Base-by-base conservation (phyloP, 2,113 vertebrate genomes). In the Gymnorhina tibicen region DNA sequence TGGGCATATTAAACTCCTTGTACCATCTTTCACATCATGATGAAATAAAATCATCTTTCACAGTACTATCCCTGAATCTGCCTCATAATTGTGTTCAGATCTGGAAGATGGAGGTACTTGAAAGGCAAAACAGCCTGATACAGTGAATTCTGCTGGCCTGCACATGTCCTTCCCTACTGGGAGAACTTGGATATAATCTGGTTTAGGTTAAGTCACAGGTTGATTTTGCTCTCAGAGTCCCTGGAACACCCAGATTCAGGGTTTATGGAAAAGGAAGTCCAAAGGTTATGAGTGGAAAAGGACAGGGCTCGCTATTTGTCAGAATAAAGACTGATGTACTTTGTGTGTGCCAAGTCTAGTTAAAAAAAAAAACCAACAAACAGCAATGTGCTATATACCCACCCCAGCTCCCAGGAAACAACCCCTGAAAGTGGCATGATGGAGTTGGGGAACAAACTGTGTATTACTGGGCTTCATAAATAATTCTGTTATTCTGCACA, bases 101-200 rank as follows among this genome's bases (percentile, higher is more conserved):
- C 12, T 50, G 32, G 24, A 62, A 62, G 13, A 20, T 9, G 10
- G 18, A 52, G 18, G 20, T 60, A n/a, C 10, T 33, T 58, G 37
- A 50, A 91, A 81, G 30, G 37, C 17, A 70, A 66, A 77, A n/a
- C 24, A 87, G 22, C 32, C 46, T 24, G 32, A 44, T 22, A 15
- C 13, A 32, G 27, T 50, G 55, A 70, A 33, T 39, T 85, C 49
- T 85, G 18, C 42, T 59, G 1, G 74, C 22, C 46, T 89, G 42
- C 70, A 58, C 0, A 1, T 27, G 2, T 69, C 75, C 27, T 80
- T 76, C 24, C 19, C 7, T 42, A 0, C 27, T 59, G 58, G 21
- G 35, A 80, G 27, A 60, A 52, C 7, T 27, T 56, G 18, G 37
- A 33, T 22, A 37, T 68, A 9, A 52, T 16, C 70, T 73, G 16